Evolutionary conservation across 1,140 invertebrate species (phyloP), one percentile per base, ranked within the genome.

Genomic region (Macrotrachela quadricornifera): DNA sequence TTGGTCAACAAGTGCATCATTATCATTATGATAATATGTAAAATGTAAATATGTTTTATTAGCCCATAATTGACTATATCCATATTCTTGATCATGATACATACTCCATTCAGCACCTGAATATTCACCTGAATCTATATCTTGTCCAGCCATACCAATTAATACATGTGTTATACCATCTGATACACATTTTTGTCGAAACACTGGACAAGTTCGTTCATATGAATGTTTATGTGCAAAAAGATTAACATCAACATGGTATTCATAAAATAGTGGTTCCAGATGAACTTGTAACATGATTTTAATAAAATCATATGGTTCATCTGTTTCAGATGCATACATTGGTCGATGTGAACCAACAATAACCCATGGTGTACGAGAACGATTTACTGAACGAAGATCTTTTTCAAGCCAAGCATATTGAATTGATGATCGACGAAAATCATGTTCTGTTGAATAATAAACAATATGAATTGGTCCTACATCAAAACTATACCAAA

Each of bases 371-470:
- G 67, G 67, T n/a, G 51, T 50, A 16, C 57, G 54, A 18, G 58
- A 49, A 30, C 67, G 47, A n/a, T 64, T 59, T 49, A 64, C 60
- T 52, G 63, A 63, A 43, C 62, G 21, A 30, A 30, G 21, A 30
- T 30, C 21, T 4, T 30, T 30, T 30, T 30, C 21, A 30, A 30
- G 21, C 21, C 21, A 30, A 82, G 87, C 57, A 83, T 30, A 30
- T 52, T 64, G 63, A 10, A 46, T 49, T 11, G 51, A 57, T 21
- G 62, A 74, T 9, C 41, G 51, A 63, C 81, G 90, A 40, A 38
- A 16, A 47, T 21, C 9, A 40, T 48, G 18, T 37, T n/a, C 15
- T 16, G 40, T 36, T 10, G 38, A 45, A 52, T 92, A 78, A 13
- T 57, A 50, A 36, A 56, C 21, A 16, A 58, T 53, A 50, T 59